Conservation (phyloP, 1,140 invertebrate genomes). For the Pseudoatta argentina region DNA sequence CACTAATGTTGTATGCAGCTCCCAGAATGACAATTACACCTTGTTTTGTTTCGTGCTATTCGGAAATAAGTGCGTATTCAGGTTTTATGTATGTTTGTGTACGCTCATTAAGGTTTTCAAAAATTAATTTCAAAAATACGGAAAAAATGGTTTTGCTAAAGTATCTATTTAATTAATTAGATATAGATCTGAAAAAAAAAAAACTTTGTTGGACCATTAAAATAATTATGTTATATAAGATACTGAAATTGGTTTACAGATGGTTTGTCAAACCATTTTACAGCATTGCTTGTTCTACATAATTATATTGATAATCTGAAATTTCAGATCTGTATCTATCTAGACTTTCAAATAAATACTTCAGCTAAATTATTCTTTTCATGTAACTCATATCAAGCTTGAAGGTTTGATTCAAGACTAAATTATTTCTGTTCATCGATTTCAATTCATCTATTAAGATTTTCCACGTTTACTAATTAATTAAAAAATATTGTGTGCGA, state of each 20-base stretch:
- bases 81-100: background rate
- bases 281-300: too few relatives aligned
- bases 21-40: background rate
- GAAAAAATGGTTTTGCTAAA: too few relatives aligned
- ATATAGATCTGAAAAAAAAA: too few relatives aligned
- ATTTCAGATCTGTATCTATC: too few relatives aligned
- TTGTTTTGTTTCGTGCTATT: constrained; percentile 21
- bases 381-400: background rate
- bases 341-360: too few relatives aligned
- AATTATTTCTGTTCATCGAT: background rate
- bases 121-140: background rate
- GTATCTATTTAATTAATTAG: too few relatives aligned
- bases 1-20: constrained; percentile 24
- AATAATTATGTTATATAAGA: too few relatives aligned
- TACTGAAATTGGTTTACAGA: too few relatives aligned
- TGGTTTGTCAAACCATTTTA: too few relatives aligned
- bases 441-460: background rate
- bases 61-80: background rate
- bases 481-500: background rate
- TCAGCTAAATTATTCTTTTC: too few relatives aligned
- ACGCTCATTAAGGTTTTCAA: background rate
- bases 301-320: too few relatives aligned
- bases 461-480: background rate
- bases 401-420: background rate
- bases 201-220: too few relatives aligned